Conservation (phyloP, 2,888 invertebrate genomes). For the Andrena flavipes region DNA sequence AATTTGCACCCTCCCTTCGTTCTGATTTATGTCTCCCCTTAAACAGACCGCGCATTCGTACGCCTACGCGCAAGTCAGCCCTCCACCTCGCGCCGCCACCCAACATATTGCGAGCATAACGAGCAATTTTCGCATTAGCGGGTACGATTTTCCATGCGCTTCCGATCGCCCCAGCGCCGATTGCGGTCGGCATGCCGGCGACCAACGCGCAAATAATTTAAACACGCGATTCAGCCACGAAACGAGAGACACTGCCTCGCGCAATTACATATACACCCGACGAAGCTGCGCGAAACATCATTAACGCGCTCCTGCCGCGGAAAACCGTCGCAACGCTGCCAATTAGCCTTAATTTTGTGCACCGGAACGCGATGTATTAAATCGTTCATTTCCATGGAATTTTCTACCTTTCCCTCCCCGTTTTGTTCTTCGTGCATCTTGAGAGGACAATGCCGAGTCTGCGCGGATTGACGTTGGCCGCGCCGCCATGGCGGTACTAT, state of each 20-base stretch:
- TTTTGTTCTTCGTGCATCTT: not conserved
- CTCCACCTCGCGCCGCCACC: not conserved
- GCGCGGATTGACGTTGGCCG: no score
- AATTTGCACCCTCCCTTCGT: constrained; percentile 42
- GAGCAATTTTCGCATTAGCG: constrained; percentile 20
- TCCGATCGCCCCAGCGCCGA: not conserved
- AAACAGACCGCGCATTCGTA: constrained; percentile 35
- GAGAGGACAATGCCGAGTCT: not conserved
- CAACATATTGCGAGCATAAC: constrained; percentile 10
- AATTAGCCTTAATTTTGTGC: not conserved
- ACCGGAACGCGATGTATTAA: not conserved
- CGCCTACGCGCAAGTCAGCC: not conserved
- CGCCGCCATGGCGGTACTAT: no score
- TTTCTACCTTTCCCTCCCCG: not conserved
- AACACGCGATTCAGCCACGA: constrained; percentile 18
- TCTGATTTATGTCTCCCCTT: constrained; percentile 50
- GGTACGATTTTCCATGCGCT: constrained; percentile 5
- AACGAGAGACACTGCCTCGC: constrained; percentile 14
- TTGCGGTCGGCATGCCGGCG: constrained; percentile 20
- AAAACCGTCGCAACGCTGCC: not conserved
- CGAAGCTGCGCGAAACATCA: constrained; percentile 40
- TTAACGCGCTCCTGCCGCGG: constrained; percentile 17
- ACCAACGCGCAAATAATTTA: constrained; percentile 33
- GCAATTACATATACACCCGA: constrained; percentile 36
- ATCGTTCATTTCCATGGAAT: not conserved